These are phyloP conservation scores for Celastrina argiolus DNA, from an alignment of 2,888 invertebrate genomes.

Conservation along the genomic window DNA sequence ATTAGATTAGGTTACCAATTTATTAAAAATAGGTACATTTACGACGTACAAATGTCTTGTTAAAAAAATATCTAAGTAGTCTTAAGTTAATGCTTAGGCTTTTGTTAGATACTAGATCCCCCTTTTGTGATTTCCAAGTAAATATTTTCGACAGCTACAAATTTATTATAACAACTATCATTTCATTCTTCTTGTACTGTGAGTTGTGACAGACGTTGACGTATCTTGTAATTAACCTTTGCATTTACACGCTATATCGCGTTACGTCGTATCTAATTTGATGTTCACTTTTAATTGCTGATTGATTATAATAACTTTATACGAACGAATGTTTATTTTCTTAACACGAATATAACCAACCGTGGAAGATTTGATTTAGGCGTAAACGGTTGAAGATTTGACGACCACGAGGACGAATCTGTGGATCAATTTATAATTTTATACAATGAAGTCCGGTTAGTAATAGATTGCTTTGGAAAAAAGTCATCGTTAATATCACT, in stretches of 20 bases:
- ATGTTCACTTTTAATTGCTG: constrained; percentile 11
- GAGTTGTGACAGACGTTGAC: background rate
- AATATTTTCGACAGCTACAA: background rate
- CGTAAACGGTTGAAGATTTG: background rate
- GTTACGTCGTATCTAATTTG: background rate
- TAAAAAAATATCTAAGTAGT: too few relatives aligned
- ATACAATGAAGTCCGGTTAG: constrained; percentile 27
- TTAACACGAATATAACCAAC: background rate
- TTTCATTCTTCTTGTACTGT: background rate
- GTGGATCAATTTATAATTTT: constrained; percentile 9
- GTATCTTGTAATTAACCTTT: constrained; percentile 6
- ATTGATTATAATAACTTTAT: constrained; percentile 9
- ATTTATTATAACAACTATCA: background rate
- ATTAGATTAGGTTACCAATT: too few relatives aligned
- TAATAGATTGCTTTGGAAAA: constrained; percentile 31
- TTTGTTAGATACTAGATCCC: too few relatives aligned
- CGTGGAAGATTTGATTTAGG: background rate
- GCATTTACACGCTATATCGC: constrained; percentile 11
- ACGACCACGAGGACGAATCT: background rate
- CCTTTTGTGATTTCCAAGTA: too few relatives aligned
- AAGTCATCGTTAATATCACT: constrained; percentile 16
- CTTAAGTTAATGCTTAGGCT: too few relatives aligned
- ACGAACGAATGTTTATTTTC: constrained; percentile 16
- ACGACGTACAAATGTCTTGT: too few relatives aligned
- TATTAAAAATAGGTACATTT: too few relatives aligned